A percentile compares a stretch with the other conserved stretches of the same genome.
These are phyloP conservation scores for Eptatretus atami DNA, from an alignment of 2,797 vertebrate species.

Conservation along the genomic window DNA sequence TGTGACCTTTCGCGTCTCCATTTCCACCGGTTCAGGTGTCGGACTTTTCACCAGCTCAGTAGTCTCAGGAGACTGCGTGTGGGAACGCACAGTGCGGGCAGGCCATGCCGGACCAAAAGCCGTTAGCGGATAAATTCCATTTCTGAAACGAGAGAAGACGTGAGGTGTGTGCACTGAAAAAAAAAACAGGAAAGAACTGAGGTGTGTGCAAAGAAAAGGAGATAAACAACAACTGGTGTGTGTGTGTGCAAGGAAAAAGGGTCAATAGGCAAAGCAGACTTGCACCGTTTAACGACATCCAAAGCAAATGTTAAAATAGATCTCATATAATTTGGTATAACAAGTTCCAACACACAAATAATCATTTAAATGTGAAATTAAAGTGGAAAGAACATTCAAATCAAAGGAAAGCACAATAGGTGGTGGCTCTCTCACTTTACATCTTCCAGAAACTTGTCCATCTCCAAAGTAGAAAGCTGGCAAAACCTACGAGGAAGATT, in stretches of 20 bases:
- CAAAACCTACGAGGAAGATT: slow-evolving; percentile 30
- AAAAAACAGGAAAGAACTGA: no score
- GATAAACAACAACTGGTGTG: background rate
- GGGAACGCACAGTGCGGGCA: slow-evolving; percentile 69
- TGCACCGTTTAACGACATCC: no score
- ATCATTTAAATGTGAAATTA: background rate
- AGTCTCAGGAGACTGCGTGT: slow-evolving; percentile 63
- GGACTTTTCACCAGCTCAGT: slow-evolving; percentile 75
- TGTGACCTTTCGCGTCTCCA: slow-evolving; percentile 65
- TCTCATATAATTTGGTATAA: background rate
- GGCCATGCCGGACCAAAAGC: slow-evolving; percentile 66
- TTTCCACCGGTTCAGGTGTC: slow-evolving; percentile 69
- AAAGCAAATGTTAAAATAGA: slow-evolving; percentile 5
- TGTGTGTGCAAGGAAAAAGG: no score
- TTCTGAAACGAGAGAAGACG: slow-evolving; percentile 18
- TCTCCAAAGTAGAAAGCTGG: slow-evolving; percentile 65
- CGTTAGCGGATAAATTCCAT: slow-evolving; percentile 79
- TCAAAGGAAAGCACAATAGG: background rate
- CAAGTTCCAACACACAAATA: background rate
- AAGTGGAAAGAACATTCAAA: slow-evolving; percentile 5
- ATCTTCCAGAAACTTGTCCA: slow-evolving; percentile 94
- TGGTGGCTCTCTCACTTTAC: slow-evolving; percentile 28
- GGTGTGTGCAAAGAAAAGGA: background rate
- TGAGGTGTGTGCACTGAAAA: no score
- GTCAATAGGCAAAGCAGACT: no score